A percentile compares a stretch with the other conserved stretches of the same genome.
These are phyloP conservation scores for Stegastes partitus DNA, from an alignment of 2,113 vertebrate species.

Conservation along the genomic window DNA sequence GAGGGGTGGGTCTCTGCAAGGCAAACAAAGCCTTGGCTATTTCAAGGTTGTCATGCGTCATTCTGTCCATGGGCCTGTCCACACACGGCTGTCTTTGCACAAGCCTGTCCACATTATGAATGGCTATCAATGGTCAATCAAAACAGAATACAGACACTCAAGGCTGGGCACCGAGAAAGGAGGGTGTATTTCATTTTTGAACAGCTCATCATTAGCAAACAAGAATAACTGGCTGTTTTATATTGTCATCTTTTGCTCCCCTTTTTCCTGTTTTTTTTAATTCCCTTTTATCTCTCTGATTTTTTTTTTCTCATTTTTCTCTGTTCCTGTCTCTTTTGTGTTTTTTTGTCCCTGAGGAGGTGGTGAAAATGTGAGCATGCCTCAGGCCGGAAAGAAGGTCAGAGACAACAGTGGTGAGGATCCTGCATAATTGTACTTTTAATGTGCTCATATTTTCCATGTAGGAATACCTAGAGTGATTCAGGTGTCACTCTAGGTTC, in stretches of 20 bases:
- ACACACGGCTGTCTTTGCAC: constrained; percentile 51
- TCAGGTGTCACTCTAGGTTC: not conserved
- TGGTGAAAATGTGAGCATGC: constrained; percentile 22
- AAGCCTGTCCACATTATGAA: constrained; percentile 63
- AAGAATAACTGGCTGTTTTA: not conserved
- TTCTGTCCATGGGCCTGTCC: constrained; percentile 56
- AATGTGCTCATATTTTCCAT: constrained; percentile 45
- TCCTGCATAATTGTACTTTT: constrained; percentile 34
- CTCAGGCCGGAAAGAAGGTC: constrained; percentile 56
- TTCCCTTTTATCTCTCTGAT: not conserved
- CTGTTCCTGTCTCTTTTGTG: constrained; percentile 14
- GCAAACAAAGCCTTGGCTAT: constrained; percentile 66
- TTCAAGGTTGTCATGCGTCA: constrained; percentile 74
- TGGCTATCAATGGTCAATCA: constrained; percentile 57
- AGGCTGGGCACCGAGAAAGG: constrained; percentile 1
- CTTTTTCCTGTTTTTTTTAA: not conserved
- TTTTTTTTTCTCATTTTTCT: constrained; percentile 4
- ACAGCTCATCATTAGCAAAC: constrained; percentile 25
- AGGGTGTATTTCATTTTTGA: not conserved
- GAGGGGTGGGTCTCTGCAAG: constrained; percentile 15
- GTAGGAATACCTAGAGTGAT: constrained; percentile 1
- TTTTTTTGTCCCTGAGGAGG: constrained; percentile 42
- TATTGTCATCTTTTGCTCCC: not conserved
- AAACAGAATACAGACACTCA: constrained; percentile 18
- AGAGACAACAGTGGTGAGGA: constrained; percentile 36